Evolutionary conservation across 2,113 vertebrate species (phyloP).

Genomic region (Pseudorhombus dupliciocellatus): DNA sequence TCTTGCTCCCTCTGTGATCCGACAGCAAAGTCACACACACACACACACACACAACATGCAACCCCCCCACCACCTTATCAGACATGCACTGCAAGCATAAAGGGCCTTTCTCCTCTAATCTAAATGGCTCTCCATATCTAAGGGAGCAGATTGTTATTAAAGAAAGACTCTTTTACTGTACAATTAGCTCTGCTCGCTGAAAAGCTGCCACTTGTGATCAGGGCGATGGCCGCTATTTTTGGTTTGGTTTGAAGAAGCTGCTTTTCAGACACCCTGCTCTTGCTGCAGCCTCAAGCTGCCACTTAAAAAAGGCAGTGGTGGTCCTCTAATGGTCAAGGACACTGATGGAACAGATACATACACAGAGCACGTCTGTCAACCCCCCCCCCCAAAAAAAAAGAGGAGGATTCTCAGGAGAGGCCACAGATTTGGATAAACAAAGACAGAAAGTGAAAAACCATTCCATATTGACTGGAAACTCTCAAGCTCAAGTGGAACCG

Average conservation of each 20-base stretch:
- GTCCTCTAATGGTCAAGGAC: slow-evolving; percentile 36
- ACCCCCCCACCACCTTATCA: slow-evolving; percentile 24
- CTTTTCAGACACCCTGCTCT: slow-evolving; percentile 3
- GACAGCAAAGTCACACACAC: slow-evolving; percentile 40
- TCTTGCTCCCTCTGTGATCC: slow-evolving; percentile 28
- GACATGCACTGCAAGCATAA: slow-evolving; percentile 45
- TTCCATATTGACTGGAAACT: slow-evolving; percentile 42
- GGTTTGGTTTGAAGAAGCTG: background rate
- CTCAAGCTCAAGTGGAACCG: slow-evolving; percentile 31
- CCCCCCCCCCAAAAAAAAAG: background rate
- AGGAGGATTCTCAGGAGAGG: background rate
- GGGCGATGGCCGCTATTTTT: background rate
- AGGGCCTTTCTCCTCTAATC: slow-evolving; percentile 8
- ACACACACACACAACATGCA: slow-evolving; percentile 60
- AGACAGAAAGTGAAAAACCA: background rate
- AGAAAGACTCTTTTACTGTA: slow-evolving; percentile 1
- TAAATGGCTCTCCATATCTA: slow-evolving; percentile 26
- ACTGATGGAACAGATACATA: slow-evolving; percentile 29
- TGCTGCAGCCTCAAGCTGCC: background rate
- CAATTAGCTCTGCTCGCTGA: slow-evolving; percentile 15
- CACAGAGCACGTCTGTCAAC: slow-evolving; percentile 21
- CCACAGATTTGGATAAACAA: slow-evolving; percentile 8
- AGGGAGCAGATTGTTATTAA: slow-evolving; percentile 31
- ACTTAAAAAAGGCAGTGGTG: background rate
- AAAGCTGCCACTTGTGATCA: slow-evolving; percentile 22